A percentile compares a stretch with the other conserved stretches of the same genome.
Evolutionary conservation across 2,888 invertebrate species (phyloP).

Genomic region (Drosophila kanekoi): DNA sequence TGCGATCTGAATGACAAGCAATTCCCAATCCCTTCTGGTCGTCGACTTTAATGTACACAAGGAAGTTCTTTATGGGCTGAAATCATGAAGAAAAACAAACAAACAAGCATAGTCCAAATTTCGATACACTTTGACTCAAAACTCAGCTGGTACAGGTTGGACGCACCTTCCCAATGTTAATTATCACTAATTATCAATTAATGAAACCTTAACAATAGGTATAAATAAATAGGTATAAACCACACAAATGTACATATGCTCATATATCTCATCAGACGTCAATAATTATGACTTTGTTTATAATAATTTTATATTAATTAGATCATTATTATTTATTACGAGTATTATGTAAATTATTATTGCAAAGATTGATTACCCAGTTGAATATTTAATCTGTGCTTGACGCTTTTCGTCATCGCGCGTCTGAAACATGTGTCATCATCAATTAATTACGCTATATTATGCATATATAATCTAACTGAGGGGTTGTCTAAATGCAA

Average conservation of each 20-base stretch:
- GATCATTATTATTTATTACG: slow-evolving; percentile 46
- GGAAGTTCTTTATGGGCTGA: slow-evolving; percentile 31
- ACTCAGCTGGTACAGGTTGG: slow-evolving; percentile 15
- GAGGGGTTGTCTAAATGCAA: slow-evolving; percentile 32
- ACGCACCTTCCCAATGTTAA: slow-evolving; percentile 9
- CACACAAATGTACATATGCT: too few relatives aligned
- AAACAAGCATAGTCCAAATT: slow-evolving; percentile 8
- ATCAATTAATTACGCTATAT: slow-evolving; percentile 63
- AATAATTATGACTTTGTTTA: background rate
- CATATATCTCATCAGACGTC: too few relatives aligned
- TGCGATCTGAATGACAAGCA: slow-evolving; percentile 62
- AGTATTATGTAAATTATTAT: slow-evolving; percentile 20
- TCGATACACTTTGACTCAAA: slow-evolving; percentile 1
- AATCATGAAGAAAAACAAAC: slow-evolving; percentile 1
- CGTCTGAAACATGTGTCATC: slow-evolving; percentile 63
- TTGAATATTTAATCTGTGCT: slow-evolving; percentile 31
- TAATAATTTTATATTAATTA: slow-evolving; percentile 26
- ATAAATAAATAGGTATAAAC: background rate
- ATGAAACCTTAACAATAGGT: too few relatives aligned
- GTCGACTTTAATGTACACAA: slow-evolving; percentile 29
- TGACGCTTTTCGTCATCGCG: slow-evolving; percentile 44
- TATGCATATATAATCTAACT: slow-evolving; percentile 39
- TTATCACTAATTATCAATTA: too few relatives aligned
- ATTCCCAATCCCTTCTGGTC: slow-evolving; percentile 37
- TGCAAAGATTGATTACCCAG: slow-evolving; percentile 45